phyloP scores from a whole-genome alignment of 2,888 invertebrate genomes.

The Chaetoderma sp. region DNA sequence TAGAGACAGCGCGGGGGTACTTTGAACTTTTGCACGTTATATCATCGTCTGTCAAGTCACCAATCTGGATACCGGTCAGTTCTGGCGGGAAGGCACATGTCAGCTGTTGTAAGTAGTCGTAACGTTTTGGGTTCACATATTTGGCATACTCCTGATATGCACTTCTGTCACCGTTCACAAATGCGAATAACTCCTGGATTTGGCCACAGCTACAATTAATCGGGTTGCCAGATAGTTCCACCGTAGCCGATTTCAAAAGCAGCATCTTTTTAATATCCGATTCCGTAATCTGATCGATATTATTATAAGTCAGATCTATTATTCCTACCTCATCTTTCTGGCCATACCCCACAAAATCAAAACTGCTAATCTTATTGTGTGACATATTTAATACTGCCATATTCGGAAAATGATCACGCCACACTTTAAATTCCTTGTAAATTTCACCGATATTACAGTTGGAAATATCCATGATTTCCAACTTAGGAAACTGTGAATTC shows the following conservation, averaged over 20 bases:
- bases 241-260: slow-evolving; percentile 37
- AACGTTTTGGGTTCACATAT: not conserved
- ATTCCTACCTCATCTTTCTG: slow-evolving; percentile 7
- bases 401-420: slow-evolving; percentile 44
- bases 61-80: not conserved
- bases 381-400: slow-evolving; percentile 46
- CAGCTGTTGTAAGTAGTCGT: slow-evolving; percentile 35
- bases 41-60: not conserved
- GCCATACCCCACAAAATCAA: slow-evolving; percentile 30
- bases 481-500: too few species aligned
- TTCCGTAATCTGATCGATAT: slow-evolving; percentile 39
- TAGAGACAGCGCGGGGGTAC: not conserved
- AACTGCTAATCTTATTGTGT: slow-evolving; percentile 41
- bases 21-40: not conserved
- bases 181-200: not conserved
- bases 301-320: slow-evolving; percentile 41
- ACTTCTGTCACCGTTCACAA: too few species aligned
- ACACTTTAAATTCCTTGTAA: slow-evolving; percentile 36
- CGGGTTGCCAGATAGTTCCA: slow-evolving; percentile 47
- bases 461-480: too few species aligned
- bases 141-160: too few species aligned
- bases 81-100: slow-evolving; percentile 35
- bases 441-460: slow-evolving; percentile 1
- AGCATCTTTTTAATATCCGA: slow-evolving; percentile 37
- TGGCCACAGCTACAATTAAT: slow-evolving; percentile 46